Evolutionary conservation across 2,113 vertebrate species (phyloP), one percentile per base, ranked within the genome.

Genomic region (Oreotrochilus melanogaster): DNA sequence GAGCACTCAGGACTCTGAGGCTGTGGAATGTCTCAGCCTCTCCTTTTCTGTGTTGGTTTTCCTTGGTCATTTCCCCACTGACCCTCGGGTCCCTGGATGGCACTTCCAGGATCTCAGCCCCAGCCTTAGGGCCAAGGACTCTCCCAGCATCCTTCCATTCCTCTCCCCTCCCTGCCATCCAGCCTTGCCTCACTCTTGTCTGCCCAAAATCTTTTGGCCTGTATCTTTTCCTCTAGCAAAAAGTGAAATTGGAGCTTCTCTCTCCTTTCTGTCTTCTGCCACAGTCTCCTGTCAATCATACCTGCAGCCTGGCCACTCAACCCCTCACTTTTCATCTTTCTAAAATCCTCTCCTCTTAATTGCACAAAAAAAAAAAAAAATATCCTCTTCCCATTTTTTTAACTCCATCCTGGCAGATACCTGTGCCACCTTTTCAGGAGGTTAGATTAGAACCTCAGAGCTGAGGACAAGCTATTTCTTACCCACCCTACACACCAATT

Each of bases 401-500:
- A 67, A 60, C 22, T 27, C 10, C 10, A 51, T 27, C 51, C 51
- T 45, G 10, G 10, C n/a, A 25, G 53, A 19, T 53, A 67, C 24
- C 58, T 78, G 2, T 21, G 28, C 42, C 22, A 50, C 80, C 51
- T 78, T 66, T 90, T 64, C 18, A 1, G 42, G 48, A 62, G 48
- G 13, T 23, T 45, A 64, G 50, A 7, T 13, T 57, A 5, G 23
- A 72, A 42, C 11, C 28, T 48, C 31, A 39, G 39, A 39, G 11
- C 39, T 39, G 39, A 39, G 39, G 39, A 39, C 39, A 39, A 39
- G 9, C 13, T 78, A 14, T 67, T 73, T 58, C 24, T 79, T 94
- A 92, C 94, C 90, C 73, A 78, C 27, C 30, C 43, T 86, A 7
- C 53, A 37, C 50, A 37, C 51, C 75, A 88, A n/a, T 83, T 80